phyloP scores from a whole-genome alignment of 2,797 vertebrate species.

The Epinephelus coioides region DNA sequence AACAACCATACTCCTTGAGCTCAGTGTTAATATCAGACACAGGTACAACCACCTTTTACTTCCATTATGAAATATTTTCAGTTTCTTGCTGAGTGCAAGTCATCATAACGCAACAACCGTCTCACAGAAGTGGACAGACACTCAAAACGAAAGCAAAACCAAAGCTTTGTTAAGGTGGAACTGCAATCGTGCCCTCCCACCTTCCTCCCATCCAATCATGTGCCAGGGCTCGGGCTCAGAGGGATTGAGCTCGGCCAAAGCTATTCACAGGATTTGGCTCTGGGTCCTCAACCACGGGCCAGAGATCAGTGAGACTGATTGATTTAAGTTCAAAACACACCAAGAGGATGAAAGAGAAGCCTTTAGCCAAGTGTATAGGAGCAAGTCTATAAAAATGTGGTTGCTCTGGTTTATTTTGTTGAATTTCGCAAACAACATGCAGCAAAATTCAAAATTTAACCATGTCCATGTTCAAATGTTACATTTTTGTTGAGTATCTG shows the following conservation, averaged over 20 bases:
- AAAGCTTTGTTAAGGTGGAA: constrained; percentile 36
- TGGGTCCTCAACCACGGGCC: constrained; percentile 39
- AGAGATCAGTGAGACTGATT: constrained; percentile 62
- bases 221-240: constrained; percentile 51
- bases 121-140: neutral
- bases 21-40: neutral
- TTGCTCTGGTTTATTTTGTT: neutral
- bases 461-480: neutral
- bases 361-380: neutral
- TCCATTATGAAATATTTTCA: constrained; percentile 26
- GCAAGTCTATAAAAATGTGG: neutral
- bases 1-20: constrained; percentile 41
- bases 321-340: constrained; percentile 60
- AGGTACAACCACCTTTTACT: neutral
- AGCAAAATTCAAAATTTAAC: constrained; percentile 9
- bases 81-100: constrained; percentile 47
- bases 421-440: neutral
- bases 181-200: neutral
- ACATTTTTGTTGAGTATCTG: neutral
- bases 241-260: constrained; percentile 60
- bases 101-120: neutral
- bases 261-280: constrained; percentile 71
- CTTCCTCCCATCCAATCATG: constrained; percentile 60
- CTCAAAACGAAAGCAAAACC: constrained; percentile 75
- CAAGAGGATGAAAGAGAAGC: constrained; percentile 35